Evolutionary conservation across 2,797 vertebrate species (phyloP), one percentile per base, ranked within the genome.

Genomic region (Podarcis siculus): DNA sequence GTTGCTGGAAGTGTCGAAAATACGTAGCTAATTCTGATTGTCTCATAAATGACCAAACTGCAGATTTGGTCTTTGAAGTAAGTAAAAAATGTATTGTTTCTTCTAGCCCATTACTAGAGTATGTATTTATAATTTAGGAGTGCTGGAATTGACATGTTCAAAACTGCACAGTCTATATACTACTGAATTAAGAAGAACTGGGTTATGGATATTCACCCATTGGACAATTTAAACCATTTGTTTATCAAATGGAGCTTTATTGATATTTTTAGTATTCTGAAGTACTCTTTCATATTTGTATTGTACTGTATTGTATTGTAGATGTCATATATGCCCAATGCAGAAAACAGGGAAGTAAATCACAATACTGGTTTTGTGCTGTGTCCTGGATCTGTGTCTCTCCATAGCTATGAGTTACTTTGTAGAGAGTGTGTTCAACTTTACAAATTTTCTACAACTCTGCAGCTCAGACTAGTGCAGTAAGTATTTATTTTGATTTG

Each of bases 1-100:
- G 0, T 86, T 97, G 96, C 90, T 96, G 96, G 95, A 96, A 93
- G 89, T 97, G 96, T 92, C 93, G 94, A 93, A 95, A 95, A 94
- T 94, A 84, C 0, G 45, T 97, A 92, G 93, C 94, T 92, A 95
- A 82, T 92, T 94, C 94, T 91, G 49, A 69, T 89, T 94, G 92
- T 89, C 89, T 96, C 90, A 89, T 92, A 91, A 95, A 92, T 79
- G 90, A 73, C 82, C 83, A 82, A 80, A 91, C 88, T 42, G 90
- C 72, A 88, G 91, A 92, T 32, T 5, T 66, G 61, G 49, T 55
- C 49, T 82, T 72, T 21, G 39, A 90, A 86, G 96, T 97, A 91
- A 95, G 95, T 96, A 55, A 64, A 7, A 7, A 7, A 7, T 55
- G 79, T 71, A 45, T 19, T n/a, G 4, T 58, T 93, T 75, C 89